These are phyloP conservation scores for Andrena cerasifolii DNA, from an alignment of 1,140 invertebrate species.

Conservation along the genomic window DNA sequence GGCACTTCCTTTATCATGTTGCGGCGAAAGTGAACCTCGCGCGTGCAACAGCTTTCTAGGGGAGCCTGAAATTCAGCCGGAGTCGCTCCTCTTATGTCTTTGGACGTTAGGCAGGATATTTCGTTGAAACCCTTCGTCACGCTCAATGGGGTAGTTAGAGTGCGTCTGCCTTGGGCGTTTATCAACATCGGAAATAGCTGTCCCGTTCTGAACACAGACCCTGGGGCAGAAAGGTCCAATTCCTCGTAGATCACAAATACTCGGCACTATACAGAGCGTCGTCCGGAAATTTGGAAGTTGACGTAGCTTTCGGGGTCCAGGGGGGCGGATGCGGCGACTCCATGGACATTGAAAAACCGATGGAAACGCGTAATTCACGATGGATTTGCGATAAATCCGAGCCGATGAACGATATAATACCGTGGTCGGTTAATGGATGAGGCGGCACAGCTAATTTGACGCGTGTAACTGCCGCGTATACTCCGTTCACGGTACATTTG, in stretches of 20 bases:
- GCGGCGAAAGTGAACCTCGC: too few relatives aligned
- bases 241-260: slow-evolving; percentile 58
- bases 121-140: too few relatives aligned
- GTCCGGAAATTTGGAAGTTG: slow-evolving; percentile 59
- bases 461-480: neutral
- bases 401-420: slow-evolving; percentile 37
- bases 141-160: slow-evolving; percentile 9
- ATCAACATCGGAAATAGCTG: slow-evolving; percentile 58
- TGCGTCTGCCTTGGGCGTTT: slow-evolving; percentile 41
- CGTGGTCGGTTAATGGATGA: slow-evolving; percentile 33
- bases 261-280: neutral
- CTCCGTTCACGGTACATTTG: neutral
- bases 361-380: slow-evolving; percentile 43
- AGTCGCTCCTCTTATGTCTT: neutral
- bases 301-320: slow-evolving; percentile 37
- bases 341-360: slow-evolving; percentile 57
- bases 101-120: too few relatives aligned
- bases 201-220: neutral
- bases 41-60: too few relatives aligned
- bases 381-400: slow-evolving; percentile 45
- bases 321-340: neutral
- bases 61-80: too few relatives aligned
- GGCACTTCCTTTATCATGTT: too few relatives aligned
- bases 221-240: slow-evolving; percentile 46
- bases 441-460: slow-evolving; percentile 18